Conservation (phyloP, 2,888 invertebrate genomes). For the Yponomeuta plumbellus region DNA sequence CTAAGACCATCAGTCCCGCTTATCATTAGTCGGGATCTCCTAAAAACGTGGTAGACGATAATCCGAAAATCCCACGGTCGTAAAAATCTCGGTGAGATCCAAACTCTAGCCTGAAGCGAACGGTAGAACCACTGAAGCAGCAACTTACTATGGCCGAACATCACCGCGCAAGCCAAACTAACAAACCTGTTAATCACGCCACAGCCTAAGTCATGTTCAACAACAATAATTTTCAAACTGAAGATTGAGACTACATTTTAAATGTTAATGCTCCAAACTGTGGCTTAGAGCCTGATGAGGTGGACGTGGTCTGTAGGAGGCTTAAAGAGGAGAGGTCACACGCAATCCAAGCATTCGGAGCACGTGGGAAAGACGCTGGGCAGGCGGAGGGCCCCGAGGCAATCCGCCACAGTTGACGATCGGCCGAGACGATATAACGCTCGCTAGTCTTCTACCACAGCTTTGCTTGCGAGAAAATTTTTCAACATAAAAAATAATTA, state of each 20-base stretch:
- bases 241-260: background rate
- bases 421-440: constrained; percentile 43
- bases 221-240: constrained; percentile 25
- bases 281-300: constrained; percentile 14
- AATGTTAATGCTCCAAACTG: constrained; percentile 16
- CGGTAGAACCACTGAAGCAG: constrained; percentile 72
- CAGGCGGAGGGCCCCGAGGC: constrained; percentile 66
- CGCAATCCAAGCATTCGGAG: constrained; percentile 72
- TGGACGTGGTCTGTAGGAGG: constrained; percentile 19
- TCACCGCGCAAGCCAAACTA: constrained; percentile 42
- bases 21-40: constrained; percentile 52
- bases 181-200: constrained; percentile 34
- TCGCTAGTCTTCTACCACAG: background rate
- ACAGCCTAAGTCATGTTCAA: constrained; percentile 40
- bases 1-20: constrained; percentile 24
- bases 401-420: constrained; percentile 69
- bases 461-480: background rate
- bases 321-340: constrained; percentile 58
- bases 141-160: constrained; percentile 46
- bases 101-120: constrained; percentile 68
- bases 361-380: constrained; percentile 69
- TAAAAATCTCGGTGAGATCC: constrained; percentile 62
- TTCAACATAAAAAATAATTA: too few relatives aligned
- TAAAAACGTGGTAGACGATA: constrained; percentile 27
- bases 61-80: constrained; percentile 64